Evolutionary conservation across 1,140 invertebrate species (phyloP), one percentile per base, ranked within the genome.

Genomic region (Ladona fulva): DNA sequence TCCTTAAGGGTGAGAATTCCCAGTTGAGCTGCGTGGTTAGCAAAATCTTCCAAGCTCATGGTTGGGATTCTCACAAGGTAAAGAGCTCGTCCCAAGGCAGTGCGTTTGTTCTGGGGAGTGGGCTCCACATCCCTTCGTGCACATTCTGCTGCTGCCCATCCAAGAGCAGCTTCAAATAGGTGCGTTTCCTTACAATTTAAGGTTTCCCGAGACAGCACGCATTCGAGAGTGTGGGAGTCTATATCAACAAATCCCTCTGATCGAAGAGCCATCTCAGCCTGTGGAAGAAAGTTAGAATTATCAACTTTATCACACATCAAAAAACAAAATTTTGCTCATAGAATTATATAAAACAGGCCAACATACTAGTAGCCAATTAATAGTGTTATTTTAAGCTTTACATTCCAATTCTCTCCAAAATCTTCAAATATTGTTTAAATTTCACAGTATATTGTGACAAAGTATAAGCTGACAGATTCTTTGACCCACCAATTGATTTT

Each of bases 211-310:
- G 90, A 92, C 79, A 97, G 87, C 80, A 97, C 95, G 52, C 92
- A 94, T 84, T 95, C 92, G 77, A 97, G 88, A 0, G 95, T 97
- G 78, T 93, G 91, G 81, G 93, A 91, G 85, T 97, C 95, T 82
- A 97, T 96, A 83, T 97, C 94, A 79, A 94, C 91, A 87, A 97
- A 96, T 79, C 94, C 94, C 83, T 97, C 95, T n/a, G 95, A 96
- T 81, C 92, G 92, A 80, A 97, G 88, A 76, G 95, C 95, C 91
- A 96, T 94, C 88, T 96, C 94, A 83, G 95, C 95, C 93, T 96
- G 89, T 78, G 29, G 8, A 37, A 37, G 29, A 37, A 8, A 37
- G 29, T 8, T 5, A 37, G 29, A 37, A 5, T 37, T 37, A 37
- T 5, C 1, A 37, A 5, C 29, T 37, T 37, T 37, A 5, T n/a